A percentile compares a stretch with the other conserved stretches of the same genome.
Conservation (phyloP, 2,113 vertebrate genomes). For the Plectropomus leopardus region DNA sequence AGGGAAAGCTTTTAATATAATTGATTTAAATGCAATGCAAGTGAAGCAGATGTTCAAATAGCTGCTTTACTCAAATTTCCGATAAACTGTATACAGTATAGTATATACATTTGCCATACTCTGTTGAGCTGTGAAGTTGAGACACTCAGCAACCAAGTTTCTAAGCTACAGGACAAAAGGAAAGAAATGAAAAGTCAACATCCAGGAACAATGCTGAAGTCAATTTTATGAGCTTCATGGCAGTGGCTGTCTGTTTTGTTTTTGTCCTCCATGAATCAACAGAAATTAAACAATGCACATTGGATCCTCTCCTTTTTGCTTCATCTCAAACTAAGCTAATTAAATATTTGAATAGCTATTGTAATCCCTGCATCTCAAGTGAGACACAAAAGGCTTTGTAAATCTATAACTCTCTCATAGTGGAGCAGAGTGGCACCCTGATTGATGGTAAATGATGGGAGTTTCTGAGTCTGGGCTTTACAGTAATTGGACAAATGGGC, state of each 20-base stretch:
- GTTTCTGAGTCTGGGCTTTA: neutral
- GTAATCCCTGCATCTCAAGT: conserved; percentile 4
- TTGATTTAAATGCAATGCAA: conserved; percentile 48
- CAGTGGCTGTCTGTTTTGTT: neutral
- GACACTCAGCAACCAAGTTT: neutral
- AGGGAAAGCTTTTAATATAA: conserved; percentile 46
- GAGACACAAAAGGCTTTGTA: neutral
- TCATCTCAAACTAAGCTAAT: neutral
- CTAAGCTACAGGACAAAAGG: neutral
- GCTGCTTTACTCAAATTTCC: neutral
- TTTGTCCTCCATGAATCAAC: conserved; percentile 7
- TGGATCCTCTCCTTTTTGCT: neutral
- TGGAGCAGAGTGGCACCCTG: neutral
- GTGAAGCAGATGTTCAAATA: conserved; percentile 13
- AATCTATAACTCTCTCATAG: neutral
- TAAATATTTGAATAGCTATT: conserved; percentile 4
- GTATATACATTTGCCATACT: neutral
- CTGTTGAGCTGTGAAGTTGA: neutral
- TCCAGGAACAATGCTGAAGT: neutral
- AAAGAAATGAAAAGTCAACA: neutral
- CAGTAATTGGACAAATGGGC: neutral
- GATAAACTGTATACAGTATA: neutral
- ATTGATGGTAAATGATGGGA: neutral
- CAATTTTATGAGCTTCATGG: neutral
- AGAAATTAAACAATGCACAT: neutral